phyloP scores from a whole-genome alignment of 2,113 vertebrate species.

The Pelvicachromis taeniatus region DNA sequence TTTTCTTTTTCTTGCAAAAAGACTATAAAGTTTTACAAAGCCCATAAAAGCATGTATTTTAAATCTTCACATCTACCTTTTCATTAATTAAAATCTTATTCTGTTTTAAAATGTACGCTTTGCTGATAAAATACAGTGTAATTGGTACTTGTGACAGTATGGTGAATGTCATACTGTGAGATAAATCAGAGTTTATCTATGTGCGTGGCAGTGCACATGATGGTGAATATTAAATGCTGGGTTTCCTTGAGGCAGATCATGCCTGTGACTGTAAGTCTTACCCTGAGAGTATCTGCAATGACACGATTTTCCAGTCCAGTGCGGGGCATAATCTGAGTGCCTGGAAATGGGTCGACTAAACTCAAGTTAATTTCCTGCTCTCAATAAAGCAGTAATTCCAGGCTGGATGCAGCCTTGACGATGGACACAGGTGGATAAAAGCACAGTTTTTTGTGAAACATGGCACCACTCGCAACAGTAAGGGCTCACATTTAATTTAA shows the following conservation, averaged over 20 bases:
- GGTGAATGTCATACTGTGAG: not conserved
- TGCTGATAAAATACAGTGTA: not conserved
- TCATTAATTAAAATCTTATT: not conserved
- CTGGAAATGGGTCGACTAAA: slow-evolving; percentile 58
- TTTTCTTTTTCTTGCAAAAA: not conserved
- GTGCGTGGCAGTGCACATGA: not conserved
- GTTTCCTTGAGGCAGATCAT: slow-evolving; percentile 52
- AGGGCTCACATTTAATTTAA: not conserved
- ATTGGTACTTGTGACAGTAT: not conserved
- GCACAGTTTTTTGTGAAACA: slow-evolving; percentile 5
- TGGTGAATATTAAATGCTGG: slow-evolving; percentile 4
- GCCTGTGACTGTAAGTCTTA: slow-evolving; percentile 40
- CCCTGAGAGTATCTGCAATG: slow-evolving; percentile 40
- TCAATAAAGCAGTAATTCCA: slow-evolving; percentile 45
- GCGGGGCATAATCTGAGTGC: slow-evolving; percentile 52
- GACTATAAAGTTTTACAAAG: not conserved
- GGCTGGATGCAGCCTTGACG: slow-evolving; percentile 5
- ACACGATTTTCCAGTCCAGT: slow-evolving; percentile 53
- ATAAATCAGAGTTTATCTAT: not conserved
- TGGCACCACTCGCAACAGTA: not conserved
- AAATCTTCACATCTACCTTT: not conserved
- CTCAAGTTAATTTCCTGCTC: slow-evolving; percentile 27
- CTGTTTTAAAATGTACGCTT: not conserved
- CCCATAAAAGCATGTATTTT: not conserved
- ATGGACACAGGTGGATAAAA: slow-evolving; percentile 1